Conservation (phyloP, 30 jellyfish, hydroid and myxozoan species). For the Euphysa ruthae region DNA sequence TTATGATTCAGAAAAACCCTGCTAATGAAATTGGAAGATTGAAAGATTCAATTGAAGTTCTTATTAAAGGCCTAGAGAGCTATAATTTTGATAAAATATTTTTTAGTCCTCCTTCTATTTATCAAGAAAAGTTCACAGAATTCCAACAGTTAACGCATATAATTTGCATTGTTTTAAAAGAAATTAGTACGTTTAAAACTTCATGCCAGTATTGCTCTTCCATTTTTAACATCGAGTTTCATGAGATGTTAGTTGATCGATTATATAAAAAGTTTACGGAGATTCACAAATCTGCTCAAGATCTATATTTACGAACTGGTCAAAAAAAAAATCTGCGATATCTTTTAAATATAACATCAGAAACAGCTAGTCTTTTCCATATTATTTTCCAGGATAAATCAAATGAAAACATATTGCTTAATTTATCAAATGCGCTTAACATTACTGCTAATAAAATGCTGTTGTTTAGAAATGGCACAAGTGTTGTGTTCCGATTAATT, state of each 20-base stretch:
- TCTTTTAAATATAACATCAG: no score
- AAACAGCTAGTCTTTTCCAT: no score
- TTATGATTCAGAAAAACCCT: constrained; percentile 26
- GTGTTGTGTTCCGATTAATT: no score
- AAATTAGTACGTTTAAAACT: constrained; percentile 53
- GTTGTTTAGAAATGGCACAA: no score
- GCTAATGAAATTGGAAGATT: constrained; percentile 79
- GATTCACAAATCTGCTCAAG: no score
- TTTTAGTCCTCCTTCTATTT: constrained; percentile 54
- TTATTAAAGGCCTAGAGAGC: constrained; percentile 52
- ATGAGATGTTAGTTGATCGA: constrained; percentile 23
- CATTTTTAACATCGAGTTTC: constrained; percentile 54
- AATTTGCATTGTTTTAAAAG: constrained; percentile 38
- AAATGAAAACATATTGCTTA: no score
- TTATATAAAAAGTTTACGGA: constrained; percentile 39
- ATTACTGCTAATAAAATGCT: no score
- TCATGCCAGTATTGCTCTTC: constrained; percentile 38
- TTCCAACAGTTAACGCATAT: constrained; percentile 64
- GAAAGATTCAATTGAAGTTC: constrained; percentile 66
- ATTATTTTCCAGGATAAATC: no score
- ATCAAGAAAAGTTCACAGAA: constrained; percentile 56
- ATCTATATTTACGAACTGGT: no score
- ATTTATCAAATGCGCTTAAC: no score
- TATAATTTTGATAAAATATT: constrained; percentile 59
- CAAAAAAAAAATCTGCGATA: no score